Conservation (phyloP, 2,888 invertebrate genomes). For the Volucella inflata region DNA sequence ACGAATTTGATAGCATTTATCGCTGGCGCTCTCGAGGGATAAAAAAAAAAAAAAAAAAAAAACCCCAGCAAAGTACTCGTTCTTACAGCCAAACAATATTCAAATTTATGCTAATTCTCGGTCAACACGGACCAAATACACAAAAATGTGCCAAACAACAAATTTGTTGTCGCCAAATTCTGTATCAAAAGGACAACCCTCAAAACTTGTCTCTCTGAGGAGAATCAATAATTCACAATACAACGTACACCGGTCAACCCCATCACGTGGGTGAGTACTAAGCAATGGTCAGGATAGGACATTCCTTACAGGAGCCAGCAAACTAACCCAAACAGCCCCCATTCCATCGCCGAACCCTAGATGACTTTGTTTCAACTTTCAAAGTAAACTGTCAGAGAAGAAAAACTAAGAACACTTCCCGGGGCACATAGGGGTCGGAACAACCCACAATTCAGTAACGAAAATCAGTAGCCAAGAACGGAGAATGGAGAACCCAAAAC, state of each 20-base stretch:
- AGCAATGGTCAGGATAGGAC: neutral
- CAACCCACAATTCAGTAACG: too few relatives aligned
- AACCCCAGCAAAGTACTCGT: neutral
- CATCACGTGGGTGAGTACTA: constrained; percentile 33
- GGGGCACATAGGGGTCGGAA: too few relatives aligned
- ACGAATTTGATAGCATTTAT: constrained; percentile 48
- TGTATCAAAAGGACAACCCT: constrained; percentile 24
- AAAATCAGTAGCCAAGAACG: neutral
- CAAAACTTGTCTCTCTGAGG: constrained; percentile 24
- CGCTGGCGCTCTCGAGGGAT: constrained; percentile 12
- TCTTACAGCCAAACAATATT: constrained; percentile 49
- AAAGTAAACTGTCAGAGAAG: constrained; percentile 55
- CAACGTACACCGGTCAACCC: constrained; percentile 54
- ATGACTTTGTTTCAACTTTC: constrained; percentile 30
- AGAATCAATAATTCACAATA: constrained; percentile 48
- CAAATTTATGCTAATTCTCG: constrained; percentile 64
- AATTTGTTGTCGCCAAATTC: constrained; percentile 59
- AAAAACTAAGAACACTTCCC: constrained; percentile 40
- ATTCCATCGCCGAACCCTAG: neutral
- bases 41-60: too few relatives aligned
- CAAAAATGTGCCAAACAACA: constrained; percentile 71
- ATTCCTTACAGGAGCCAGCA: too few relatives aligned
- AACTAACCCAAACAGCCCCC: neutral
- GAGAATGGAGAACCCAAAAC: too few relatives aligned
- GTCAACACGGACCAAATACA: constrained; percentile 44